Percentiles rank a stretch among this genome's conserved stretches.
phyloP scores from a whole-genome alignment of 2,888 invertebrate species.

The Barypeithes pellucidus region DNA sequence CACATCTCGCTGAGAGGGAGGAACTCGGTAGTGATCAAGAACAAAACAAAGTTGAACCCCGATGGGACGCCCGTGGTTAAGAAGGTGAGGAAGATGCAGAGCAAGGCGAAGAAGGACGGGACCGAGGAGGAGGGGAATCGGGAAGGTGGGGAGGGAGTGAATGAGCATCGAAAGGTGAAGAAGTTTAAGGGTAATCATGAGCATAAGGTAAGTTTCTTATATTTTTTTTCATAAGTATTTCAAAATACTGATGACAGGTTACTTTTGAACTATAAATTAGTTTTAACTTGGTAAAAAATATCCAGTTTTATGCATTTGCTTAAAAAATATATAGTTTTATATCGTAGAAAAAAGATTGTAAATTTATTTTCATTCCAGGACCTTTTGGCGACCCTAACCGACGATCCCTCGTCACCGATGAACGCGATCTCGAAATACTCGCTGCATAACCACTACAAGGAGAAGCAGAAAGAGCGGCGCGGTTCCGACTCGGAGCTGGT shows the following conservation, averaged over 20 bases:
- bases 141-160: slow-evolving; percentile 26
- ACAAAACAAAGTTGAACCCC: slow-evolving; percentile 73
- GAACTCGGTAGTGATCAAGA: slow-evolving; percentile 88
- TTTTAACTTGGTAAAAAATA: too few relatives aligned
- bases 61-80: slow-evolving; percentile 65
- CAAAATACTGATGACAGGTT: too few relatives aligned
- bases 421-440: slow-evolving; percentile 62
- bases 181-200: slow-evolving; percentile 65
- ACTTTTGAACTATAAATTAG: too few relatives aligned
- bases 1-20: slow-evolving; percentile 90
- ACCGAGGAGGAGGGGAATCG: slow-evolving; percentile 17
- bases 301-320: too few relatives aligned
- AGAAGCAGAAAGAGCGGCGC: slow-evolving; percentile 71
- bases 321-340: too few relatives aligned
- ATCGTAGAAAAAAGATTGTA: neutral
- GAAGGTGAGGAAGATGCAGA: slow-evolving; percentile 49
- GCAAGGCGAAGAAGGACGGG: slow-evolving; percentile 50
- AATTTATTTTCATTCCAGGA: slow-evolving; percentile 54
- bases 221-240: slow-evolving; percentile 46
- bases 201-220: slow-evolving; percentile 56
- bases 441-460: slow-evolving; percentile 65
- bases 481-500: slow-evolving; percentile 73
- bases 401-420: slow-evolving; percentile 50
- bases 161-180: slow-evolving; percentile 63
- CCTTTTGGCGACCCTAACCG: slow-evolving; percentile 56